Evolutionary conservation across 2,113 vertebrate genomes (phyloP), one percentile per base, ranked within the genome.

Genomic region (Dasyprocta punctata): DNA sequence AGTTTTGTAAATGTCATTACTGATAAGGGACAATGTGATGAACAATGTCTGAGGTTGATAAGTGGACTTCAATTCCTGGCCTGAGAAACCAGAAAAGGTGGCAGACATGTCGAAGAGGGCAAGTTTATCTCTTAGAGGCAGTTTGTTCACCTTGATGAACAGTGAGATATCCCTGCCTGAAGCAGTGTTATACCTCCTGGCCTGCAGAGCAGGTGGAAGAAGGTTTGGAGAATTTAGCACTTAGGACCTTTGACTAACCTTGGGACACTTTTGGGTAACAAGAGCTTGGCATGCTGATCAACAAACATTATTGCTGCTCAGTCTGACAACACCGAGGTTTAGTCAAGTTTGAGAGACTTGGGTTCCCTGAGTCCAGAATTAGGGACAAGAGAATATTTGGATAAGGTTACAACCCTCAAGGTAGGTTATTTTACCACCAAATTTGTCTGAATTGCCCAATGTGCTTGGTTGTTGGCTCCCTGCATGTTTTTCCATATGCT

Each of bases 51-150:
- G 49, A 94, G 33, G 56, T 19, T 92, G 44, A 14, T 65, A 92
- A 95, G 24, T 28, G 81, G 20, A 16, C 30, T 83, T 90, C 54
- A 78, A 17, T 95, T 83, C 60, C n/a, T 56, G 26, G 56, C 16
- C 71, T 95, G 87, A 86, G 87, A 89, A 93, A 38, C 41, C 56
- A 89, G 88, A 95, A 30, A 67, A 33, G 67, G 5, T 36, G 9
- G 52, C 58, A 83, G 61, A 80, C 24, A 41, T 0, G 16, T n/a
- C 60, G 28, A 82, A 16, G 78, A 96, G 82, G 36, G 41, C 26
- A 0, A 67, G 54, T 58, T 61, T 95, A 90, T 94, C 71, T 95
- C 49, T 67, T 67, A 71, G 88, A 65, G 6, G 10, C 28, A 87
- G 60, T 92, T 92, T 75, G 54, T 56, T 86, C 33, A 56, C 54